Evolutionary conservation across 2,797 vertebrate genomes (phyloP), one percentile per base, ranked within the genome.

Genomic region (Spinibarbus caldwelli): DNA sequence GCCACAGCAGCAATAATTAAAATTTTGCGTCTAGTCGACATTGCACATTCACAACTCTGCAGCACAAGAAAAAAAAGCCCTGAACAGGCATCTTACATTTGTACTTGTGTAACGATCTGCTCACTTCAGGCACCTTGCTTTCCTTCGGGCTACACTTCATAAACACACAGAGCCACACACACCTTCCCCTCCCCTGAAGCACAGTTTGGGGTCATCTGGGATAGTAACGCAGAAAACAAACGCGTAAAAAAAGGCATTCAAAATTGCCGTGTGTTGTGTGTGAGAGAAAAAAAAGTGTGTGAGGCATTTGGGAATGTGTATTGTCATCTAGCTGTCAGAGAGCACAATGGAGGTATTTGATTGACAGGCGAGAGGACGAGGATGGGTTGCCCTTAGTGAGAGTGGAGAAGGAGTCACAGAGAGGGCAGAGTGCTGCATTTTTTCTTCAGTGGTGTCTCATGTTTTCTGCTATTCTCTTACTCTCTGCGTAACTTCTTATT

Each of bases 151-250:
- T 72, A 47, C 41, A 85, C 49, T 79, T 70, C 29, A 41, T 70
- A 78, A 70, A 45, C 85, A 72, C 29, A 47, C 38, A 17, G 26
- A 86, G 59, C 68, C 71, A 66, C 76, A 76, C 49, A 66, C 68
- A 75, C 15, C 62, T 52, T 52, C 54, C 26, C 36, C 31, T 52
- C 34, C 43, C 52, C 81, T 72, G 52, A 78, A 71, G 59, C 73
- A 41, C 52, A 83, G 67, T 62, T 79, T 85, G 64, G 38, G 66
- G 83, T 80, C 83, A 79, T 36, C 41, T 80, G 77, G 67, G 67
- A 73, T 85, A n/a, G 6, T 17, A 72, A 34, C 4, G n/a, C 23
- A 80, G 41, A 85, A 79, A 77, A 77, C 59, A 77, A 64, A 45
- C 17, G 12, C 6, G 36, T 26, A 57, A 29, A 45, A 67, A 59